These are phyloP conservation scores for Anarsia innoxiella DNA, from an alignment of 2,888 invertebrate genomes.

Conservation along the genomic window DNA sequence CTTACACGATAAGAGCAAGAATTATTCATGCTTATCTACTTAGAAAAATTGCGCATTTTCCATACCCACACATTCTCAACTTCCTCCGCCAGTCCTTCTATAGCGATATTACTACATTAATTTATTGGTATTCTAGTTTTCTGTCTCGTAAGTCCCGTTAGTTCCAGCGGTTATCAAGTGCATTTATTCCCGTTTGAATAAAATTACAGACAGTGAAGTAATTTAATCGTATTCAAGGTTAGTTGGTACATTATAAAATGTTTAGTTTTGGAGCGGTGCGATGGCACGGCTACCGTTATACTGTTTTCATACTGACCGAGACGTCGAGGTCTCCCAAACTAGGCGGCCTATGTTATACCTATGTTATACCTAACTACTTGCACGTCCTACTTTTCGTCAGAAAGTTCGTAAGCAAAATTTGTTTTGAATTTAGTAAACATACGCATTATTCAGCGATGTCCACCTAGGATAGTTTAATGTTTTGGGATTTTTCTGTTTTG, in stretches of 20 bases:
- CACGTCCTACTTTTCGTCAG: no score
- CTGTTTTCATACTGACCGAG: slow-evolving; percentile 48
- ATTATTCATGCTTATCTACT: no score
- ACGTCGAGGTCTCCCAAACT: slow-evolving; percentile 27
- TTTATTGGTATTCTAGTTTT: slow-evolving; percentile 2
- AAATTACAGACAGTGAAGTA: slow-evolving; percentile 10
- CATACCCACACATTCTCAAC: no score
- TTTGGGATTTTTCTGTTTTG: no score
- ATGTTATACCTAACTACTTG: no score
- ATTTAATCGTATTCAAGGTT: slow-evolving; percentile 11
- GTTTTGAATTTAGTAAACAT: no score
- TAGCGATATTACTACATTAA: no score
- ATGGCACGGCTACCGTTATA: slow-evolving; percentile 43
- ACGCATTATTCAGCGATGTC: no score
- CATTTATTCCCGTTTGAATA: slow-evolving; percentile 13
- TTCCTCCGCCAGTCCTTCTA: no score
- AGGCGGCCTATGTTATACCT: slow-evolving; percentile 20
- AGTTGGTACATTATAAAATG: slow-evolving; percentile 26
- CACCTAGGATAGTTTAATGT: no score
- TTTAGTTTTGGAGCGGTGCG: slow-evolving; percentile 35
- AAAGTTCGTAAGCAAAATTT: slow-evolving; percentile 5
- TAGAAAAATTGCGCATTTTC: no score
- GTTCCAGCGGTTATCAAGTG: slow-evolving; percentile 7
- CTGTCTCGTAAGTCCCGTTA: slow-evolving; percentile 4
- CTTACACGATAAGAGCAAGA: no score